Percentiles rank a stretch among this genome's conserved stretches.
phyloP scores from a whole-genome alignment of 1,140 invertebrate genomes.

The Heliconius congener region DNA sequence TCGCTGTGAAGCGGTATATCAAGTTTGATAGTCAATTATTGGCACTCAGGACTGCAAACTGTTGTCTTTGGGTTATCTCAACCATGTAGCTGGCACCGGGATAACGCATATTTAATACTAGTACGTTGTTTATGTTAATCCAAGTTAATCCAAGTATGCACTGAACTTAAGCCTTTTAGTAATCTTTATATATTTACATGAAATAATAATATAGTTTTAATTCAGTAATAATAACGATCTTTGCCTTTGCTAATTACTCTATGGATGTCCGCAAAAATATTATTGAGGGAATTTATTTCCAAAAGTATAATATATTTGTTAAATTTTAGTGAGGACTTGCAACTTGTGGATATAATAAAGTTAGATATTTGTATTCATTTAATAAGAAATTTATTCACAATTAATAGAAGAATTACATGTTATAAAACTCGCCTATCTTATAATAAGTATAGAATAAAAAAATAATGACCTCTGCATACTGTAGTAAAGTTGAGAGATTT shows the following conservation, averaged over 20 bases:
- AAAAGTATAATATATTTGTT: no score
- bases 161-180: background rate
- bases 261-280: no score
- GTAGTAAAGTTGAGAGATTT: constrained; percentile 51
- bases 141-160: background rate
- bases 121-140: constrained; percentile 52
- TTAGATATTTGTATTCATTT: no score
- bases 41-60: constrained; percentile 64
- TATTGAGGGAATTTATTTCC: no score
- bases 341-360: no score
- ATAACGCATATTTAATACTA: constrained; percentile 52
- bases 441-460: background rate
- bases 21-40: constrained; percentile 79
- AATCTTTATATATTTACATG: background rate
- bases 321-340: no score
- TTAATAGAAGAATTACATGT: background rate
- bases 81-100: constrained; percentile 51
- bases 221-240: no score
- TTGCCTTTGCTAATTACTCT: no score
- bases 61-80: constrained; percentile 64
- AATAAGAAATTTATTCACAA: background rate
- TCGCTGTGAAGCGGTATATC: constrained; percentile 70
- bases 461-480: constrained; percentile 28
- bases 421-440: background rate
- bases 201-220: no score